These are phyloP conservation scores for Vulpes lagopus DNA, from an alignment of 2,113 vertebrate genomes.

Conservation along the genomic window DNA sequence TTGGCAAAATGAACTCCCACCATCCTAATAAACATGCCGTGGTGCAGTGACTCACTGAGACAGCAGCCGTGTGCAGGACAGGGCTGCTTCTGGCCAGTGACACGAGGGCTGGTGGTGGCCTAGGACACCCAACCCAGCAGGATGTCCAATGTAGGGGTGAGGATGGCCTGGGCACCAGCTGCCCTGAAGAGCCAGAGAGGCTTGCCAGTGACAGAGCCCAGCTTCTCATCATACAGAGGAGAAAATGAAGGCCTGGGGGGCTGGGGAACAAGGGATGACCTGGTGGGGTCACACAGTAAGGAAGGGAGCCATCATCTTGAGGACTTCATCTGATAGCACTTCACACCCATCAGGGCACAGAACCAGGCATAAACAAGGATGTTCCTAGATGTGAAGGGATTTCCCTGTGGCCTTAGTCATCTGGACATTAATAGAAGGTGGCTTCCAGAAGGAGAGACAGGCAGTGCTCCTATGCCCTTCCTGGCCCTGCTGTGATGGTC, in stretches of 20 bases:
- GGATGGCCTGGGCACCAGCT: background rate
- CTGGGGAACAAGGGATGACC: background rate
- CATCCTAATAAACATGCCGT: constrained; percentile 67
- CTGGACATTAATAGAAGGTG: background rate
- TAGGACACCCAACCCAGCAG: background rate
- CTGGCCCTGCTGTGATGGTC: background rate
- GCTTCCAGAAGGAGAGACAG: background rate
- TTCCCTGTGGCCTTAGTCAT: background rate
- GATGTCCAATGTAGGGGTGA: background rate
- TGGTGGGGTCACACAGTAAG: background rate
- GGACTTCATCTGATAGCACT: background rate
- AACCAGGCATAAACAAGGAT: background rate
- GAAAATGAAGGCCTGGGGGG: no score
- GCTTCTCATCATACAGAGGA: background rate
- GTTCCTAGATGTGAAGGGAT: background rate
- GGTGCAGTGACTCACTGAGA: constrained; percentile 61
- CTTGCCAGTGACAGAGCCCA: background rate
- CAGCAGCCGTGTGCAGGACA: background rate
- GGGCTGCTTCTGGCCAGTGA: background rate
- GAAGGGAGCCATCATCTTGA: background rate
- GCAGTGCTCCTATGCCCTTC: background rate
- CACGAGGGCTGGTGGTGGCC: background rate
- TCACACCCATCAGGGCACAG: background rate
- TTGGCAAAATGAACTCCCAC: constrained; percentile 71
- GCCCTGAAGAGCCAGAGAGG: background rate